A percentile compares a stretch with the other conserved stretches of the same genome.
These are phyloP conservation scores for Paracanthobrama guichenoti DNA, from an alignment of 2,113 vertebrate species.

Conservation along the genomic window DNA sequence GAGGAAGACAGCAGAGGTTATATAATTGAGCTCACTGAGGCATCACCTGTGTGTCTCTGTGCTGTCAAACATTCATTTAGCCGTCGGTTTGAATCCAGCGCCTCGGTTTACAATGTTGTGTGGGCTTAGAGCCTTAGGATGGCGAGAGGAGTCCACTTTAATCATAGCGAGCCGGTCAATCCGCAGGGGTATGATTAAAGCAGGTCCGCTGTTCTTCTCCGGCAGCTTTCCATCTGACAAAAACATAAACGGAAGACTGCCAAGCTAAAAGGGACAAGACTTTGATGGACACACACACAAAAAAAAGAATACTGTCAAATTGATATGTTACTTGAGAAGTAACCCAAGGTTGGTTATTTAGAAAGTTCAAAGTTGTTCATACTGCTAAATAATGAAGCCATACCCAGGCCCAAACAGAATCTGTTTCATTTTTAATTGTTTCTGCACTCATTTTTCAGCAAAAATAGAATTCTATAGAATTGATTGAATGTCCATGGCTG, in stretches of 20 bases:
- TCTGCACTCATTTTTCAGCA: neutral
- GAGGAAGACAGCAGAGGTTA: neutral
- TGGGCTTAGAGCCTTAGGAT: conserved; percentile 11
- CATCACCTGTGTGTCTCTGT: neutral
- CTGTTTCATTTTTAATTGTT: neutral
- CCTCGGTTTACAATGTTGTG: conserved; percentile 10
- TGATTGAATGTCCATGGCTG: neutral
- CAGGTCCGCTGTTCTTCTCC: neutral
- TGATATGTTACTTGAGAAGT: neutral
- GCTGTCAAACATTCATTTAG: conserved; percentile 21
- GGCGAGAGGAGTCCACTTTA: conserved; percentile 4
- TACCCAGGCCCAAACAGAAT: neutral
- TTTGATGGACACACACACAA: neutral
- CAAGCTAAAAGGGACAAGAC: neutral
- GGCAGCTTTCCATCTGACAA: neutral
- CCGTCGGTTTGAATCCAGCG: neutral
- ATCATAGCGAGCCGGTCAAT: conserved; percentile 14
- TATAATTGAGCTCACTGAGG: neutral
- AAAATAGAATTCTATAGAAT: neutral
- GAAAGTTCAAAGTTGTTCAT: too few relatives aligned
- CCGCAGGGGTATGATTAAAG: conserved; percentile 20
- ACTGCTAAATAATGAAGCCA: neutral
- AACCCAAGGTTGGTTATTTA: neutral
- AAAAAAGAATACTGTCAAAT: neutral
- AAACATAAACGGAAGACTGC: conserved; percentile 22